phyloP scores from a whole-genome alignment of 2,113 vertebrate species.

The Rhea americana region DNA sequence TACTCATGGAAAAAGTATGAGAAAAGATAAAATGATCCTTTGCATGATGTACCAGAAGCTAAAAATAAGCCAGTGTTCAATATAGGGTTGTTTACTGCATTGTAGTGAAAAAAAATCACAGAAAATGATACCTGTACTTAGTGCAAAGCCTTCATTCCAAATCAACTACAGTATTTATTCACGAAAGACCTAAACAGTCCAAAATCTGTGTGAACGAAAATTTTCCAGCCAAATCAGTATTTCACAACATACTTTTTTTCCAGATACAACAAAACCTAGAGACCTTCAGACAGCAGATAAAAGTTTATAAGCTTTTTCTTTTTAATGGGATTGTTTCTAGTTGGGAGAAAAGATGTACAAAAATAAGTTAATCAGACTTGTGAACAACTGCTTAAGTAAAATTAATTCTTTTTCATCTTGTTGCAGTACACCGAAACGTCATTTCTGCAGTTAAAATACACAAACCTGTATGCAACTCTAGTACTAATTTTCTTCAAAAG shows the following conservation, averaged over 20 bases:
- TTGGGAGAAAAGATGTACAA: neutral
- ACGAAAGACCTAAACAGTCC: no score
- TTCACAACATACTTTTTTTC: neutral
- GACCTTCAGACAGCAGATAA: neutral
- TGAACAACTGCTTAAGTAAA: neutral
- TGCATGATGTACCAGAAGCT: neutral
- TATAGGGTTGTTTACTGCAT: neutral
- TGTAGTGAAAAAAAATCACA: neutral
- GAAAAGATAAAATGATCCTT: accelerated
- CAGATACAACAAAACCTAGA: neutral
- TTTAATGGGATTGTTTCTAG: neutral
- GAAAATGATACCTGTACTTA: neutral
- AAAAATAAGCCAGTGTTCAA: neutral
- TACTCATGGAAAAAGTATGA: neutral
- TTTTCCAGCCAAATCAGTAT: neutral
- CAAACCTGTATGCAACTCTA: neutral
- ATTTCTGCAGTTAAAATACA: neutral
- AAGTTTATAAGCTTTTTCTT: neutral
- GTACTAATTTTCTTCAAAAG: neutral
- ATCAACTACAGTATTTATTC: neutral
- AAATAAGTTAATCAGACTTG: neutral
- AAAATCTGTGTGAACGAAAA: neutral
- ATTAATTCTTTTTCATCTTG: neutral
- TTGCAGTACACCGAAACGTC: neutral
- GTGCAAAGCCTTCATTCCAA: neutral